Percentiles rank a stretch among this genome's conserved stretches.
Conservation (phyloP, 2,797 vertebrate genomes). For the Pelobates cultripes region DNA sequence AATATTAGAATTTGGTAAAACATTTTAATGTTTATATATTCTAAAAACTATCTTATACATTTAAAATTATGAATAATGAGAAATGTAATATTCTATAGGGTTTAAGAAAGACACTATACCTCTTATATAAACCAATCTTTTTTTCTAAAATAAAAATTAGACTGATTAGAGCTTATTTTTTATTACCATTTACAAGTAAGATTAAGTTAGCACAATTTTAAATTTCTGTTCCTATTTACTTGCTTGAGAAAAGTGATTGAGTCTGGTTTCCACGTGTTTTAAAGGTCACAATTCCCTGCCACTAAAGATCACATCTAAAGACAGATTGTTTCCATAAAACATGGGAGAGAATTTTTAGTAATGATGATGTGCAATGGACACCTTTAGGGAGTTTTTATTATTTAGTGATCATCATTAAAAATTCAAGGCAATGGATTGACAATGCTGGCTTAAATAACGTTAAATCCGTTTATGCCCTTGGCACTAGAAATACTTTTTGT, state of each 20-base stretch:
- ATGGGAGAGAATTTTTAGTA: slow-evolving; percentile 39
- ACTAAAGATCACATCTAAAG: not conserved
- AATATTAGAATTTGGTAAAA: no score
- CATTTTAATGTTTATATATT: no score
- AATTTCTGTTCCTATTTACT: no score
- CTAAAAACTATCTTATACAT: no score
- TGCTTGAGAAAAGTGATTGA: not conserved
- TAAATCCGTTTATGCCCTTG: slow-evolving; percentile 21
- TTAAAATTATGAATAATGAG: no score
- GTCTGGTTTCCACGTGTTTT: not conserved
- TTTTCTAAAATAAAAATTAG: no score
- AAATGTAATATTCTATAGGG: no score
- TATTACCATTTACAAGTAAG: no score
- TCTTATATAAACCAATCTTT: no score
- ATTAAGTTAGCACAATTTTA: no score
- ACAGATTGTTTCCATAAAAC: not conserved
- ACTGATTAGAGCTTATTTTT: no score
- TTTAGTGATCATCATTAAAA: slow-evolving; percentile 60
- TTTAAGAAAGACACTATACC: no score
- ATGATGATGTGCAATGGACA: slow-evolving; percentile 45
- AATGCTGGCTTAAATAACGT: slow-evolving; percentile 21
- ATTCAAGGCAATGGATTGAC: slow-evolving; percentile 54
- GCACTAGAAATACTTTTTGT: slow-evolving; percentile 23
- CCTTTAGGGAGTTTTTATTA: slow-evolving; percentile 52
- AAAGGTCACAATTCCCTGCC: not conserved